Evolutionary conservation across 2,797 vertebrate genomes (phyloP).

Genomic region (Sebastiscus albofasciatus): DNA sequence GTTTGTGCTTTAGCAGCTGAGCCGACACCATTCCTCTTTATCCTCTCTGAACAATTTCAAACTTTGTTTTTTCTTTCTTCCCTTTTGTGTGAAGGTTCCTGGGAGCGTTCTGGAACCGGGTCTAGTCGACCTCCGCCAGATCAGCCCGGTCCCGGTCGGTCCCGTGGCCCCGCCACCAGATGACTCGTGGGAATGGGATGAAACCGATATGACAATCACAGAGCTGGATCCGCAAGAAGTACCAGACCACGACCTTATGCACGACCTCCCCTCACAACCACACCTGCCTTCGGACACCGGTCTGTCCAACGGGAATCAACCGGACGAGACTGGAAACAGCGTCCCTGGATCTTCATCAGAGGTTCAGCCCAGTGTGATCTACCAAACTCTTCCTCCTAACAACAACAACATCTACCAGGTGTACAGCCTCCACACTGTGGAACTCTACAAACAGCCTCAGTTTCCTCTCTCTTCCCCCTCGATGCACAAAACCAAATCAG

Average conservation of each 20-base stretch:
- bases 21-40: neutral
- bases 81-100: conserved; percentile 81
- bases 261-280: conserved; percentile 52
- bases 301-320: neutral
- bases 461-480: conserved; percentile 56
- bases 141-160: conserved; percentile 47
- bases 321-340: neutral
- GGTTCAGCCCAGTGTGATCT: neutral
- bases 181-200: conserved; percentile 98
- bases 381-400: neutral
- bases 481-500: conserved; percentile 52
- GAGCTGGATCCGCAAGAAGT: conserved; percentile 78
- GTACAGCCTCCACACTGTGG: conserved; percentile 90
- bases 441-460: conserved; percentile 84
- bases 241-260: conserved; percentile 60
- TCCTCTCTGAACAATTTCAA: neutral
- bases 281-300: neutral
- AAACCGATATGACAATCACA: conserved; percentile 93
- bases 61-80: neutral
- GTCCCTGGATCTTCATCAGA: conserved; percentile 3
- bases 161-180: conserved; percentile 77
- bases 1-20: neutral
- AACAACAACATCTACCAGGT: conserved; percentile 88
- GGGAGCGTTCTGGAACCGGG: conserved; percentile 90
- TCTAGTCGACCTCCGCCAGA: conserved; percentile 88